Conservation (phyloP, 2,113 vertebrate genomes). For the Tragelaphus strepsiceros region DNA sequence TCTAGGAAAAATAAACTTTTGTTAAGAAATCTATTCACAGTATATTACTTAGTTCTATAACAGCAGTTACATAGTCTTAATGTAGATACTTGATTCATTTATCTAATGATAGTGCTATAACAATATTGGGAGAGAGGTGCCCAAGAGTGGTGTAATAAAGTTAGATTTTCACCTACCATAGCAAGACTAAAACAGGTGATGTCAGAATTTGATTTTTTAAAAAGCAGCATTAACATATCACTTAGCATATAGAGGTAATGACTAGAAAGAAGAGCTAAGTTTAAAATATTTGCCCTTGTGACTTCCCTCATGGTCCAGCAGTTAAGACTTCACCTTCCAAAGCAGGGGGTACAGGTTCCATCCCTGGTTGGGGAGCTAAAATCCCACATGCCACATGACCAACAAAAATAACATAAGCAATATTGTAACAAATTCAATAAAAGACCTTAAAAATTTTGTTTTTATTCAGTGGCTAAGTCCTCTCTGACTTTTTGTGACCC, state of each 20-base stretch:
- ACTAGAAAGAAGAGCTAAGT: background rate
- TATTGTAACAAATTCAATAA: background rate
- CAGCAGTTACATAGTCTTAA: background rate
- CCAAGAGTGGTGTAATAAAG: background rate
- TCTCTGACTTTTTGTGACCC: background rate
- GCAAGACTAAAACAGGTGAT: background rate
- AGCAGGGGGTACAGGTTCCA: background rate
- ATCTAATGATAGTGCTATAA: background rate
- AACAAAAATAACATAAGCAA: background rate
- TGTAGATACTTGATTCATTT: background rate
- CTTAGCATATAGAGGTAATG: background rate
- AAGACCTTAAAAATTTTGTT: background rate
- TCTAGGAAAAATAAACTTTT: background rate
- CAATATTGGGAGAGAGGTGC: background rate
- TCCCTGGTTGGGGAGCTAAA: background rate
- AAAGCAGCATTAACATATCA: background rate
- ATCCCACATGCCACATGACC: background rate
- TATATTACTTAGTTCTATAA: background rate
- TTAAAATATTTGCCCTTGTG: background rate
- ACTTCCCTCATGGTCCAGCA: background rate
- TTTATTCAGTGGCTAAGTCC: background rate
- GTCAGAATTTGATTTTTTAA: background rate
- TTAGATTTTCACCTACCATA: background rate
- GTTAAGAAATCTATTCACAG: background rate
- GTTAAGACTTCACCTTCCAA: background rate